Evolutionary conservation across 2,797 vertebrate genomes (phyloP).

Genomic region (Aulostomus chinensis): DNA sequence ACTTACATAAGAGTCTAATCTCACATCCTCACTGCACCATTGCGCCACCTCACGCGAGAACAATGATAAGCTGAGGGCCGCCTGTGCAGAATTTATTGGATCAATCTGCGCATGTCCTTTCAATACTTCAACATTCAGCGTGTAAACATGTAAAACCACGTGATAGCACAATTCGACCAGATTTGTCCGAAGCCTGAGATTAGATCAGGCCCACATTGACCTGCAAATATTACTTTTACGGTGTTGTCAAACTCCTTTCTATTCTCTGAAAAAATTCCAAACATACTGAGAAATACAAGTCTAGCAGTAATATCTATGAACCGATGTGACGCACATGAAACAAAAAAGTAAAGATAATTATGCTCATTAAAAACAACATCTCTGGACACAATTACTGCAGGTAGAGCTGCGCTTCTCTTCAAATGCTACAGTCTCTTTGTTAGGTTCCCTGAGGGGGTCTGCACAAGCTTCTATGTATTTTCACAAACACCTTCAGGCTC

Average conservation of each 20-base stretch:
- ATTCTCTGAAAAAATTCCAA: too few species aligned
- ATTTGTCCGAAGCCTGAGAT: conserved; percentile 1
- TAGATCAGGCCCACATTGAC: conserved; percentile 11
- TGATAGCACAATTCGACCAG: conserved; percentile 2
- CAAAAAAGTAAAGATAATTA: too few species aligned
- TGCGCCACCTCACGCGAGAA: conserved; percentile 37
- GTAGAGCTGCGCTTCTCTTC: too few species aligned
- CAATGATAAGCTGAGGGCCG: conserved; percentile 33
- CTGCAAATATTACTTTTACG: conserved; percentile 3
- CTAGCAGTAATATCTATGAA: too few species aligned
- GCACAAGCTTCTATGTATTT: too few species aligned
- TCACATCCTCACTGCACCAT: conserved; percentile 18
- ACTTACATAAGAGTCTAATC: conserved; percentile 51
- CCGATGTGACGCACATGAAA: too few species aligned
- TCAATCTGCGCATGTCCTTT: conserved; percentile 25
- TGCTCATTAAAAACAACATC: conserved; percentile 13
- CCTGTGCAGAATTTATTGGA: conserved; percentile 11
- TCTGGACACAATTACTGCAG: conserved; percentile 11
- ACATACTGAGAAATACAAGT: too few species aligned
- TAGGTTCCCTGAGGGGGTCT: too few species aligned
- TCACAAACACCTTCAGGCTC: too few species aligned
- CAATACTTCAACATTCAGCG: conserved; percentile 19
- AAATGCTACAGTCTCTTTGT: too few species aligned
- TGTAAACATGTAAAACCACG: conserved; percentile 34
- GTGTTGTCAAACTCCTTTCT: not conserved